These are phyloP conservation scores for Nesidiocoris tenuis DNA, from an alignment of 2,888 invertebrate genomes.

Conservation along the genomic window DNA sequence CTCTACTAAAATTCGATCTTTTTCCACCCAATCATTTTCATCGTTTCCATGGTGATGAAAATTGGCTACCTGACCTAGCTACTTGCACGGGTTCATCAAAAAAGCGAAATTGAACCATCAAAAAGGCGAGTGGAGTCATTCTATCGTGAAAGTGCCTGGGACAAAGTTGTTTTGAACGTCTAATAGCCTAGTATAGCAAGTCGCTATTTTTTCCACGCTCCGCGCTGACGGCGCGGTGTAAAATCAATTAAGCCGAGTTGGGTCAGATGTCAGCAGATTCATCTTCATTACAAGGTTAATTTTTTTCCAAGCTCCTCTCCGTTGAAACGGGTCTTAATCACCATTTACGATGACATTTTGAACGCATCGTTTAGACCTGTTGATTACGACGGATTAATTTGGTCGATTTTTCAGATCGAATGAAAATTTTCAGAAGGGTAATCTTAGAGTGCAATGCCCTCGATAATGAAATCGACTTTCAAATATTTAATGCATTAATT, in stretches of 20 bases:
- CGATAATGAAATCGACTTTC: background rate
- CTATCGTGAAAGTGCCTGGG: too few relatives aligned
- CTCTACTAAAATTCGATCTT: too few relatives aligned
- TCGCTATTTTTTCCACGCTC: background rate
- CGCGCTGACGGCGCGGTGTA: background rate
- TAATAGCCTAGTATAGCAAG: too few relatives aligned
- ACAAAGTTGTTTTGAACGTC: too few relatives aligned
- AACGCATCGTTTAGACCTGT: slow-evolving; percentile 4
- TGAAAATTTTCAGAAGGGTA: background rate
- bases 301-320: background rate
- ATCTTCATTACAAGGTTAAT: background rate
- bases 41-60: too few relatives aligned
- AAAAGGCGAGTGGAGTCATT: too few relatives aligned
- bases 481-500: background rate
- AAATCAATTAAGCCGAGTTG: background rate
- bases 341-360: slow-evolving; percentile 9
- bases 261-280: background rate
- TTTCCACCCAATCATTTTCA: too few relatives aligned
- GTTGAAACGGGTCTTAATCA: slow-evolving; percentile 6
- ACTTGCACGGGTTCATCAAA: too few relatives aligned
- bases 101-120: too few relatives aligned
- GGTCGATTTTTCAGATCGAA: background rate
- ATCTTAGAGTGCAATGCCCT: background rate
- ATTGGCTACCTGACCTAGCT: too few relatives aligned
- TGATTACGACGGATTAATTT: background rate